Evolutionary conservation across 1,140 invertebrate genomes (phyloP), one percentile per base, ranked within the genome.

Genomic region (Diorhabda sublineata): DNA sequence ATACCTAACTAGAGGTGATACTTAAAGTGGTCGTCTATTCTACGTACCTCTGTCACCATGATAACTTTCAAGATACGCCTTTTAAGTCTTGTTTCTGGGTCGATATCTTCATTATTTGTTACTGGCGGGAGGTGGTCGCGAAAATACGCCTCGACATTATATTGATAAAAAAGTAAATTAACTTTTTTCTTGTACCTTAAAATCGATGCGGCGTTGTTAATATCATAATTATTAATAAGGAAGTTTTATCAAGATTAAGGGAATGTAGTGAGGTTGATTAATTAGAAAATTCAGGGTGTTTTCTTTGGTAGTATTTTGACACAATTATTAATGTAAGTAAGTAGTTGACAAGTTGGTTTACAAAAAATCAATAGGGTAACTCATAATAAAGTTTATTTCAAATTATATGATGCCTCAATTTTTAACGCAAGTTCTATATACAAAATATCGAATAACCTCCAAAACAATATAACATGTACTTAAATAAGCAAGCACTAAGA

Each of bases 1-100:
- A 75, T 70, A 74, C 74, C 78, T 79, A 78, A 79, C 78, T 78
- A 77, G 74, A 79, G 73, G 72, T 79, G 79, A 80, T 76, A 74
- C 74, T 74, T 80, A 79, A 80, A 80, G 79, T 80, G 79, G 78
- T 77, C 69, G 65, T 74, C 77, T 76, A 70, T 67, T 67, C 67
- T 65, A 67, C 56, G 64, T 69, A 71, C 64, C 72, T 59, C 69
- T 69, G 68, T 69, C 72, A 75, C 70, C 73, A 69, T 68, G 72
- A 75, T 75, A 67, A 72, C 72, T 73, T 71, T 69, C 69, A 64
- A 75, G 74, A 75, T 75, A 75, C 74, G 74, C 74, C 74, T 75
- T 75, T 73, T 71, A 69, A 69, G 74, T 75, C 26, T 71, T 75
- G 71, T 75, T 73, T 71, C 69, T 64, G 67, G 68, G 69, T 66